A percentile compares a stretch with the other conserved stretches of the same genome.
Evolutionary conservation across 2,113 vertebrate genomes (phyloP).

Genomic region (Platycercus adscitus): DNA sequence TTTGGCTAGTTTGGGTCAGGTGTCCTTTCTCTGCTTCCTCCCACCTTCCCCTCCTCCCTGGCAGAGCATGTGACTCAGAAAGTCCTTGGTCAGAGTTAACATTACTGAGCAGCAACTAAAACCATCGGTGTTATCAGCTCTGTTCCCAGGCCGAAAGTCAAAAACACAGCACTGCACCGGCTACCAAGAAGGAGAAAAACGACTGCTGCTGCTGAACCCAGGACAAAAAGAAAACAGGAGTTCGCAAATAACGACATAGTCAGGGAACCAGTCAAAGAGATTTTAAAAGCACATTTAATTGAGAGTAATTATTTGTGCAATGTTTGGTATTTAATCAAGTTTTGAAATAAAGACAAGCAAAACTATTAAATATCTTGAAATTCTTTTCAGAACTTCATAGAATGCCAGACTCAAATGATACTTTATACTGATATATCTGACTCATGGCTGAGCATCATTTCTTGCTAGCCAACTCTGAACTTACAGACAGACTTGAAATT

Average conservation of each 20-base stretch:
- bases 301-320: not conserved
- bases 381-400: not conserved
- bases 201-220: no score
- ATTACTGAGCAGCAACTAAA: no score
- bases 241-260: not conserved
- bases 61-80: no score
- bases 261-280: not conserved
- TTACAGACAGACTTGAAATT: not conserved
- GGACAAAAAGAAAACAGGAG: not conserved
- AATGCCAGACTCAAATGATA: not conserved
- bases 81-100: no score
- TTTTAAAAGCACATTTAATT: not conserved
- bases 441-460: not conserved
- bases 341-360: not conserved
- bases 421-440: fast-evolving
- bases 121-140: no score
- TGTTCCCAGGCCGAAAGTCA: no score
- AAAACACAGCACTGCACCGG: no score
- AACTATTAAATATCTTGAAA: not conserved
- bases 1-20: no score
- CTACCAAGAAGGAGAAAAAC: no score
- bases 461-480: not conserved
- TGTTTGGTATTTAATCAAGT: not conserved
- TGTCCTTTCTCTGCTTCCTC: no score
- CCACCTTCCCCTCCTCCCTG: no score